phyloP scores from a whole-genome alignment of 2,888 invertebrate genomes.

The Epinotia ramella region DNA sequence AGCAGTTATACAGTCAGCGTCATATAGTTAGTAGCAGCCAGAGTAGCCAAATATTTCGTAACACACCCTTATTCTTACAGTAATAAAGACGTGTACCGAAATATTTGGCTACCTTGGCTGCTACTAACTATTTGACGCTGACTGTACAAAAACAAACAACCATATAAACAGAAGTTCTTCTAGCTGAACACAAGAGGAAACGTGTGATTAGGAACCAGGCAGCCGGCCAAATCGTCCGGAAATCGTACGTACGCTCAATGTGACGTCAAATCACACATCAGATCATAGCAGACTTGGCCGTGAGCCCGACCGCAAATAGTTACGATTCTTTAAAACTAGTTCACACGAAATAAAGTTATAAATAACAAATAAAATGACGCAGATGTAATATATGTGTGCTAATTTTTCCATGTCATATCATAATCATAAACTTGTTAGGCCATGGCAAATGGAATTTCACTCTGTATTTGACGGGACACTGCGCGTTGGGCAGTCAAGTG shows the following conservation, averaged over 20 bases:
- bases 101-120: no score
- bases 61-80: no score
- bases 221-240: constrained; percentile 3
- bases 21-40: no score
- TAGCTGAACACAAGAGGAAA: not conserved
- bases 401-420: not conserved
- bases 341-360: not conserved
- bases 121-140: no score
- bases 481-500: not conserved
- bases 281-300: constrained; percentile 22
- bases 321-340: constrained; percentile 13
- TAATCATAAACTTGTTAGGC: no score
- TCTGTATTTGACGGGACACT: not conserved
- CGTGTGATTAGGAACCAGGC: constrained; percentile 11
- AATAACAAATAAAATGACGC: not conserved
- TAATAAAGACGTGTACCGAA: no score
- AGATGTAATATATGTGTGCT: not conserved
- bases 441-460: not conserved
- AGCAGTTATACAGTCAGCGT: not conserved
- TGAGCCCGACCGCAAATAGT: constrained; percentile 35
- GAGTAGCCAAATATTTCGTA: no score
- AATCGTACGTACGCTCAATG: constrained; percentile 7
- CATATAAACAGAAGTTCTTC: not conserved
- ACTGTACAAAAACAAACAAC: not conserved
- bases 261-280: not conserved